Evolutionary conservation across 2,797 vertebrate species (phyloP).

Genomic region (Cottoperca gobio): DNA sequence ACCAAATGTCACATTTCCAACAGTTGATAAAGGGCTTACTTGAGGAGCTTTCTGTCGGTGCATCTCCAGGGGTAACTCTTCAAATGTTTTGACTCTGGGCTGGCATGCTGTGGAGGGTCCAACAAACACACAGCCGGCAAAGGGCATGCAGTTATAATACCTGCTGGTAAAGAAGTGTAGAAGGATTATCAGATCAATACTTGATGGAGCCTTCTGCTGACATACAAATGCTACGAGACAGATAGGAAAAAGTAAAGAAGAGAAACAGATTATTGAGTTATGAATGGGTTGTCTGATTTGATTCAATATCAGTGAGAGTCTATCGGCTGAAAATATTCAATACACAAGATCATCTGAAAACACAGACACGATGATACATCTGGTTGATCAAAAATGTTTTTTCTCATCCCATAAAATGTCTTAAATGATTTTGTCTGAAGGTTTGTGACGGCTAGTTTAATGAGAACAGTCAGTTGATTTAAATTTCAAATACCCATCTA

Average conservation of each 20-base stretch:
- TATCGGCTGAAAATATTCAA: background rate
- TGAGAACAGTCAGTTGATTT: background rate
- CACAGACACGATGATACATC: background rate
- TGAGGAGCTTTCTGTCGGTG: slow-evolving; percentile 88
- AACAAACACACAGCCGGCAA: slow-evolving; percentile 90
- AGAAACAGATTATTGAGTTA: background rate
- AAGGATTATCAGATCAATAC: background rate
- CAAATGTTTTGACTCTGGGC: slow-evolving; percentile 95
- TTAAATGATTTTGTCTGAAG: background rate
- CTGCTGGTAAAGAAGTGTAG: slow-evolving; percentile 84
- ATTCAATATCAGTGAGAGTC: background rate
- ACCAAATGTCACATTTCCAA: slow-evolving; percentile 43
- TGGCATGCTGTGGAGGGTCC: slow-evolving; percentile 87
- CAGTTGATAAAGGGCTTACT: slow-evolving; percentile 78
- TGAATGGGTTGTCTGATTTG: background rate
- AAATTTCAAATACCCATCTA: background rate
- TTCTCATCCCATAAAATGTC: background rate
- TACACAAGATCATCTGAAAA: background rate
- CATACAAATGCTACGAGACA: background rate
- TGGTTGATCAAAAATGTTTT: background rate
- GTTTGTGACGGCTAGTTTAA: background rate
- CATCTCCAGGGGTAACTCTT: slow-evolving; percentile 92
- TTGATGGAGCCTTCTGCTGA: background rate
- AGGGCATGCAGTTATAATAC: slow-evolving; percentile 98
- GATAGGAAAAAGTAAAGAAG: background rate